Evolutionary conservation across 2,797 vertebrate species (phyloP), one percentile per base, ranked within the genome.

Genomic region (Melanogrammus aeglefinus): DNA sequence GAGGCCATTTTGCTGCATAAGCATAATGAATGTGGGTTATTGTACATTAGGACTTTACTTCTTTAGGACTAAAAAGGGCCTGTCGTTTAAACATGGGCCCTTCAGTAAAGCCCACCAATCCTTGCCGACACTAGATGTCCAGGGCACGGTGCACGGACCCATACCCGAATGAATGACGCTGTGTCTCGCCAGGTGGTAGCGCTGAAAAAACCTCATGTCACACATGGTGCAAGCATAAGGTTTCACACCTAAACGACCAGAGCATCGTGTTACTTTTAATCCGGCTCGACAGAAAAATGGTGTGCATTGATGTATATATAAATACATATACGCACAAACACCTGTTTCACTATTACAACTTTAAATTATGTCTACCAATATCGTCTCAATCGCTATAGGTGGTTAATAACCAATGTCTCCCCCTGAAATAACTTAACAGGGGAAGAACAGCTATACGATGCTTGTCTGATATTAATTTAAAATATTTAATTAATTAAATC

Each of bases 141-240:
- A 84, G 87, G 91, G 90, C 87, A 80, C 88, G 89, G 89, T 91
- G 92, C 88, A 86, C 90, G 87, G 89, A 91, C 91, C 86, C 92
- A 91, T 94, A 94, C 93, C 93, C 79, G 91, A 93, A 90, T 94
- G 94, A 92, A 91, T 94, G 93, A 94, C 92, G 92, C 92, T 94
- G 93, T 94, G 94, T 94, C 94, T 94, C 33, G 93, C 91, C 91
- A 94, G 93, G 89, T 94, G 94, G 92, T 94, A 94, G 91, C 93
- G 94, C 87, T 94, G 93, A 91, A 94, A 94, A 94, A 94, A 94
- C 91, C 93, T 94, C 94, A 93, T 94, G 90, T 94, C 94, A 89
- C 94, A 94, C 94, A 94, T 94, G 90, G 92, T 92, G 87, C 94
- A 94, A 93, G 92, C 93, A 78, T 90, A 94, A 88, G 94, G 94